A percentile compares a stretch with the other conserved stretches of the same genome.
Evolutionary conservation across 1,140 invertebrate species (phyloP).

Genomic region (Philopotamus ludificatus): DNA sequence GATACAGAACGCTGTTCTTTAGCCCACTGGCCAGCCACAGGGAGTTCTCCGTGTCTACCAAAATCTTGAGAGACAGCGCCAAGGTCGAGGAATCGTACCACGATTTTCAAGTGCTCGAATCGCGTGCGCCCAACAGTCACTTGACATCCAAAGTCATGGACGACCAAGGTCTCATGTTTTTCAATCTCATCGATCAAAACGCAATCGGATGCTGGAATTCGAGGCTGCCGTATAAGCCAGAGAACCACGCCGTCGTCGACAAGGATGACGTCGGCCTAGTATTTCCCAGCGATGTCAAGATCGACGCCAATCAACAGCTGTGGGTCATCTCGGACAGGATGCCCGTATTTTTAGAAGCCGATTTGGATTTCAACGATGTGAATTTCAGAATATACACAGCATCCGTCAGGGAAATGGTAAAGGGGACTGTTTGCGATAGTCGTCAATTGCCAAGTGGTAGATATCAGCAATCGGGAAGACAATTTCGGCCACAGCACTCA

Average conservation of each 20-base stretch:
- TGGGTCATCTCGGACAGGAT: slow-evolving; percentile 82
- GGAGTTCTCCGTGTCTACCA: slow-evolving; percentile 75
- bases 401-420: slow-evolving; percentile 62
- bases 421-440: slow-evolving; percentile 69
- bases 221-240: slow-evolving; percentile 60
- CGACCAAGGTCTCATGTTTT: slow-evolving; percentile 70
- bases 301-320: slow-evolving; percentile 62
- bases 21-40: slow-evolving; percentile 73
- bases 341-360: slow-evolving; percentile 71
- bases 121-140: slow-evolving; percentile 65
- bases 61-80: slow-evolving; percentile 65
- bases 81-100: slow-evolving; percentile 68
- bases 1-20: slow-evolving; percentile 71
- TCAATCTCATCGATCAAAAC: slow-evolving; percentile 76
- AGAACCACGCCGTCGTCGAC: slow-evolving; percentile 71
- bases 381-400: slow-evolving; percentile 76
- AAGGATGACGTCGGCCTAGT: slow-evolving; percentile 72
- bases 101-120: slow-evolving; percentile 68
- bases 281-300: slow-evolving; percentile 77
- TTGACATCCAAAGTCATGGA: slow-evolving; percentile 72
- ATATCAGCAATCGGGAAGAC: too few species aligned
- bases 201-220: slow-evolving; percentile 80
- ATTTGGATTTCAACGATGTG: slow-evolving; percentile 71
- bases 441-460: slow-evolving; percentile 1
- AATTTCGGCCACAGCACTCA: slow-evolving; percentile 1